Evolutionary conservation across 2,888 invertebrate genomes (phyloP), one percentile per base, ranked within the genome.

Genomic region (Hermaeophaga mercurialis): DNA sequence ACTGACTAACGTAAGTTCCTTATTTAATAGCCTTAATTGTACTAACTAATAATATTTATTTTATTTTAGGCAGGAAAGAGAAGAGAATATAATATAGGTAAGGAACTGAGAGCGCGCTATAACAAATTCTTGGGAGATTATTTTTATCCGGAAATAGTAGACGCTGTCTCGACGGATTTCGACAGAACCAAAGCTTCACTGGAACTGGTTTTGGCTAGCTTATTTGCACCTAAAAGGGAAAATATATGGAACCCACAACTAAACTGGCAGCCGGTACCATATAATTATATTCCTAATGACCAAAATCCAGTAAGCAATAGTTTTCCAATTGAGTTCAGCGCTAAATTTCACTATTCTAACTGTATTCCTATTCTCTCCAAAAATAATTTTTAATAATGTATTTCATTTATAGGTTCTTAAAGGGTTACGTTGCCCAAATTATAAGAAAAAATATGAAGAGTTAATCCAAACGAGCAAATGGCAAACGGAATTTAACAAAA

Each of bases 221-320:
- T 91, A 47, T 89, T 84, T 77, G 85, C 84, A 33, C 87, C 88
- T 0, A 57, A 26, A 7, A 34, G 22, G 4, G 19, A 24, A 26
- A 24, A 52, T 24, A 18, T 31, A 8, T 56, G 56, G 56, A 56
- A 56, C 18, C 5, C 1, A 0, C 6, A 9, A n/a, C 33, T 56
- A 9, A 24, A 26, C 12, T 91, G 91, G 91, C 87, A 89, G 67
- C 91, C 91, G 3, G 85, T 90, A 54, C 88, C 89, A n/a, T 82
- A 89, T 17, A 85, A 85, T 70, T 87, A 86, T 12, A 80, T 84
- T 65, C 81, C 85, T 1, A 45, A 52, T 11, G 14, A 59, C 38
- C 31, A 65, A 14, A 73, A 73, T 50, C 62, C 54, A 17, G 54
- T 66, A 56, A 33, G 11, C 3, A 28, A 9, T 28, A 36, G 36